Percentiles rank a stretch among this genome's conserved stretches.
Conservation (phyloP, 1,140 invertebrate genomes). For the Pseudomyrmex dendroicus region DNA sequence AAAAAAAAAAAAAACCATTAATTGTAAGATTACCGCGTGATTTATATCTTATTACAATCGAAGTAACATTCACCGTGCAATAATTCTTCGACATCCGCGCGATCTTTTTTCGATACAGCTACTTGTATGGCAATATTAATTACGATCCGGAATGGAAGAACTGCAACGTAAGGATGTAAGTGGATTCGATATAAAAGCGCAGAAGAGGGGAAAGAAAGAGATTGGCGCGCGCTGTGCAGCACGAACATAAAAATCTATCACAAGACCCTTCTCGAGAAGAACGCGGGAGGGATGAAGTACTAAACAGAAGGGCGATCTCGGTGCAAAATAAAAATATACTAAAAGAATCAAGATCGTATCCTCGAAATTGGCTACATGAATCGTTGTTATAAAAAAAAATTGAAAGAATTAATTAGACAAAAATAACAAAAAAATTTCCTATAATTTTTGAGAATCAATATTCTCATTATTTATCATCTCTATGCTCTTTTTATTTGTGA, state of each 20-base stretch:
- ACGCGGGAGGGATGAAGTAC: conserved; percentile 60
- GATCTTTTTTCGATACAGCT: conserved; percentile 49
- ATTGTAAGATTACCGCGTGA: conserved; percentile 36
- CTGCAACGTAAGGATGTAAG: conserved; percentile 53
- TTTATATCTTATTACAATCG: conserved; percentile 35
- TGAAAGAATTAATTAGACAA: too few species aligned
- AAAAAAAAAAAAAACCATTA: not conserved
- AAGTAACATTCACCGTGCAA: conserved; percentile 24
- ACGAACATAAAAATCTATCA: conserved; percentile 80
- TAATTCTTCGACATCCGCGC: conserved; percentile 52
- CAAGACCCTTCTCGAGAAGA: conserved; percentile 70
- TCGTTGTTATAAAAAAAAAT: not conserved
- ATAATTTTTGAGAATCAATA: not conserved
- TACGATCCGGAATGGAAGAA: conserved; percentile 29
- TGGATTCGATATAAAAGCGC: conserved; percentile 54
- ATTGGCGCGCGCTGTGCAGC: conserved; percentile 64
- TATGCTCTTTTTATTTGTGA: too few species aligned
- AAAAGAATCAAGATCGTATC: not conserved
- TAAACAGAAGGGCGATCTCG: conserved; percentile 20
- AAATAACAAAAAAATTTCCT: not conserved
- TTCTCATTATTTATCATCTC: too few species aligned
- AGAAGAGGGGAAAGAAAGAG: conserved; percentile 57
- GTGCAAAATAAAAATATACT: conserved; percentile 5
- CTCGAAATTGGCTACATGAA: not conserved
- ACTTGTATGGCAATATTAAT: conserved; percentile 60